phyloP scores from a whole-genome alignment of 2,113 vertebrate species.

The Alethe castanea region DNA sequence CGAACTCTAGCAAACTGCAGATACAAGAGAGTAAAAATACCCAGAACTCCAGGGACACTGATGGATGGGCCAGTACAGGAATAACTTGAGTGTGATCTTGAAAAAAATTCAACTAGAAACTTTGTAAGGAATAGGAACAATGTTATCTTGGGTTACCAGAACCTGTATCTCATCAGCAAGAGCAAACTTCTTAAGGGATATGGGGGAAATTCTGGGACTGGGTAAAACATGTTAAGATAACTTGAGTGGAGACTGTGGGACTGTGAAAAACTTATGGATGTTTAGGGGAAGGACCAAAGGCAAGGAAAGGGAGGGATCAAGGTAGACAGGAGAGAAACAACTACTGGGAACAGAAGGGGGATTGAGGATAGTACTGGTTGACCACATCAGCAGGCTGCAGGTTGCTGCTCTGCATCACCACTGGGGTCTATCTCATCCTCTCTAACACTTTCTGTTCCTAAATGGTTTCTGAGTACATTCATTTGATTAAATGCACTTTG shows the following conservation, averaged over 20 bases:
- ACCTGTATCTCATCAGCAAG: neutral
- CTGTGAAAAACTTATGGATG: neutral
- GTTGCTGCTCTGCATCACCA: neutral
- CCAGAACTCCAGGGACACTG: neutral
- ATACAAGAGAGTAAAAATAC: neutral
- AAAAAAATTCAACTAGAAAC: neutral
- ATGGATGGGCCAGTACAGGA: neutral
- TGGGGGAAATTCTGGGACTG: neutral
- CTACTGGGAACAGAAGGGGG: neutral
- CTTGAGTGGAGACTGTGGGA: neutral
- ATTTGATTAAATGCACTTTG: neutral
- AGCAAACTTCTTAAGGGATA: neutral
- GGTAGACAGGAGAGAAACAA: neutral
- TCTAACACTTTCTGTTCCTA: neutral
- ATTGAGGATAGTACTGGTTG: accelerated
- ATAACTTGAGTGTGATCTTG: neutral
- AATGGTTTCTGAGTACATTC: neutral
- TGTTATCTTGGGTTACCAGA: neutral
- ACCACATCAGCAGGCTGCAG: neutral
- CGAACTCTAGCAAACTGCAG: neutral
- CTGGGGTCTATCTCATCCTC: neutral
- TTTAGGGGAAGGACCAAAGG: neutral
- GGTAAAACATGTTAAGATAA: neutral
- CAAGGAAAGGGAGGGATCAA: neutral
- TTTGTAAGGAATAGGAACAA: neutral